Conservation (phyloP, 2,113 vertebrate genomes). For the Sylvia atricapilla region DNA sequence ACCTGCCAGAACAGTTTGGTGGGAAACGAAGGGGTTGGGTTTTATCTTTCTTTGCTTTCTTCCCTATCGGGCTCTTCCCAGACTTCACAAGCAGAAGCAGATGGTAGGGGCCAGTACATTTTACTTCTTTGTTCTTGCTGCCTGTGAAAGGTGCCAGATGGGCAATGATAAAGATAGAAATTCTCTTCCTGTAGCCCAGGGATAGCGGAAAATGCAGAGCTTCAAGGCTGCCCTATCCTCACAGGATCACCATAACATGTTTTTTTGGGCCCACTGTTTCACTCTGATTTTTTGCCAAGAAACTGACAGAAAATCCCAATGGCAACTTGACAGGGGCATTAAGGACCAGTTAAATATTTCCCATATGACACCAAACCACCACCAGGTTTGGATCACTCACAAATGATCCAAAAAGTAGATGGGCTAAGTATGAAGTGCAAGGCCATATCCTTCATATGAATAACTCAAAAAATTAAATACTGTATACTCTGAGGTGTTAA, state of each 20-base stretch:
- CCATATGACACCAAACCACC: neutral
- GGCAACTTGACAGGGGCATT: neutral
- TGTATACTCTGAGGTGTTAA: neutral
- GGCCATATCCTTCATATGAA: neutral
- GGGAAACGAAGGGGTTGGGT: neutral
- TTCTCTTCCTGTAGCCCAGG: constrained; percentile 29
- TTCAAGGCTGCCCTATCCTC: neutral
- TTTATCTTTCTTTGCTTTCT: neutral
- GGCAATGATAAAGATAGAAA: constrained; percentile 43
- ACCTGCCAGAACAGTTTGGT: neutral
- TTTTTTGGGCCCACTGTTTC: neutral
- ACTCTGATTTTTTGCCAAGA: neutral
- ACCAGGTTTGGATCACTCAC: neutral
- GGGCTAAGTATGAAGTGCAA: neutral
- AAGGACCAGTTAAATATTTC: neutral
- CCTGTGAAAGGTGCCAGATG: constrained; percentile 58
- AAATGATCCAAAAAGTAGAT: neutral
- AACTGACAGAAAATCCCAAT: neutral
- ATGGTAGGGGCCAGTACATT: constrained; percentile 30
- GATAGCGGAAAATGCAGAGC: neutral
- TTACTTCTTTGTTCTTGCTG: constrained; percentile 52
- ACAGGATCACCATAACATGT: neutral
- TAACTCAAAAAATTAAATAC: neutral
- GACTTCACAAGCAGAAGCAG: constrained; percentile 43
- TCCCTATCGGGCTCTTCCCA: neutral